Conservation (phyloP, 1,140 invertebrate species). For the Drosophila melanogaster region Release_6_plus_ISO1_MT NT_037436.4:17034001-17034500, state of each 20-base stretch:
- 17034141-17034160: constrained; percentile 72
- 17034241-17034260: neutral
- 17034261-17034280: constrained; percentile 33
- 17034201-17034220: constrained; percentile 30
- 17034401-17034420: constrained; percentile 50
- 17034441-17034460: constrained; percentile 2
- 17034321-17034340: constrained; percentile 37
- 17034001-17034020: constrained; percentile 7
- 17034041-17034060: constrained; percentile 31
- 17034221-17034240: neutral
- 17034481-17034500: constrained; percentile 44
- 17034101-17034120: constrained; percentile 78
- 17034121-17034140: constrained; percentile 67
- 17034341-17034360: constrained; percentile 68
- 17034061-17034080: constrained; percentile 53
- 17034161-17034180: constrained; percentile 47
- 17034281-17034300: constrained; percentile 62
- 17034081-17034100: constrained; percentile 65
- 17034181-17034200: constrained; percentile 41
- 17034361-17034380: constrained; percentile 16
- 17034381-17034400: constrained; percentile 62
- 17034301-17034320: constrained; percentile 60
- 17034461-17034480: constrained; percentile 20
- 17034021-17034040: neutral
- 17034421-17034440: constrained; percentile 37